A percentile compares a stretch with the other conserved stretches of the same genome.
Evolutionary conservation across 2,888 invertebrate genomes (phyloP).

Genomic region (Tachystola acroxantha): DNA sequence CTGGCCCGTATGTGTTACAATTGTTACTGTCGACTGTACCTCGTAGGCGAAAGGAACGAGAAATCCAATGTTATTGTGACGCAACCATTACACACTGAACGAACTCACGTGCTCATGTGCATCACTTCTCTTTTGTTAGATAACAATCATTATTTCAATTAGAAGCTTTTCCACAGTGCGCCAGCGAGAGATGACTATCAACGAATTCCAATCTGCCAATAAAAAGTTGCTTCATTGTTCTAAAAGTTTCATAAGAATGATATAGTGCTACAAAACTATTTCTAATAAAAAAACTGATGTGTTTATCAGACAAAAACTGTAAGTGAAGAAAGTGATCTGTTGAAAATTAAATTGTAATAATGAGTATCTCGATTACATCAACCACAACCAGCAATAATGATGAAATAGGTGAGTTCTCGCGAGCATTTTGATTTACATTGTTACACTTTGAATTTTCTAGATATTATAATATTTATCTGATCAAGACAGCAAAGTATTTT

Average conservation of each 20-base stretch:
- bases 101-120: conserved; percentile 30
- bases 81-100: conserved; percentile 19
- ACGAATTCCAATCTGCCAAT: neutral
- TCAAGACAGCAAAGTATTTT: too few relatives aligned
- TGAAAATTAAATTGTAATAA: conserved; percentile 24
- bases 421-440: too few relatives aligned
- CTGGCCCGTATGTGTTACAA: too few relatives aligned
- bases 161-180: conserved; percentile 20
- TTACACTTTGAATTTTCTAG: too few relatives aligned
- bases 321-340: neutral
- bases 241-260: too few relatives aligned
- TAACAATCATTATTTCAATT: conserved; percentile 40
- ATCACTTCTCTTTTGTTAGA: conserved; percentile 28
- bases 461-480: too few relatives aligned
- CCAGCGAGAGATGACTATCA: conserved; percentile 17
- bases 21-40: too few relatives aligned
- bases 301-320: too few relatives aligned
- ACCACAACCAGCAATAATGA: conserved; percentile 40
- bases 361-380: conserved; percentile 50
- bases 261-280: too few relatives aligned
- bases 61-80: conserved; percentile 23
- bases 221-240: neutral
- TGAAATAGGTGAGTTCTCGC: conserved; percentile 60
- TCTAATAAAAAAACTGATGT: too few relatives aligned
- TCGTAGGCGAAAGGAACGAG: conserved; percentile 8